phyloP scores from a whole-genome alignment of 2,888 invertebrate species.

The Morinoia aosen region DNA sequence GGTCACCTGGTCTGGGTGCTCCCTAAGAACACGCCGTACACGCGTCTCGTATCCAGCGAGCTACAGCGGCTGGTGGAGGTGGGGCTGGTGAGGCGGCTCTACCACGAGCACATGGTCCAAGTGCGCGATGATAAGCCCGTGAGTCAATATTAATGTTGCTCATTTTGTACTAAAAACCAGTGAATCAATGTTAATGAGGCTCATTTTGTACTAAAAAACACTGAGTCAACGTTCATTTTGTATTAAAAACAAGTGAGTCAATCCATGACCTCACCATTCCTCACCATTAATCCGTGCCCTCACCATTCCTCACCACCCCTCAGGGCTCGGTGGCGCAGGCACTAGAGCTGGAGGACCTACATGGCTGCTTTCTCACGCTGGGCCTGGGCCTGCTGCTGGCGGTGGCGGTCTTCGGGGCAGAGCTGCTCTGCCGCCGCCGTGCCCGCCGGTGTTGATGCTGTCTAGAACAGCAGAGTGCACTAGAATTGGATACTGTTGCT shows the following conservation, averaged over 20 bases:
- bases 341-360: conserved; percentile 20
- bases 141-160: background rate
- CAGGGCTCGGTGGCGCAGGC: background rate
- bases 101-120: conserved; percentile 57
- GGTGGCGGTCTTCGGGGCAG: background rate
- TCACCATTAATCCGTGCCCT: no score
- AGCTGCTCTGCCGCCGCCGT: background rate
- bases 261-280: no score
- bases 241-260: background rate
- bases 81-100: conserved; percentile 53
- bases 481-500: no score
- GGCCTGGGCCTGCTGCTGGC: background rate
- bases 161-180: background rate
- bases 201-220: background rate
- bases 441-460: no score
- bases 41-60: background rate
- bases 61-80: conserved; percentile 55
- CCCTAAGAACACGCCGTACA: conserved; percentile 60
- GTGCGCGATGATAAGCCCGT: background rate
- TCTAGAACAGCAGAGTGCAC: no score
- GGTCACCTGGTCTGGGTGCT: conserved; percentile 59
- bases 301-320: no score
- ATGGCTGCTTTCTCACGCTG: conserved; percentile 20
- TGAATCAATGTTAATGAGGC: background rate
- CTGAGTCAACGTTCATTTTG: background rate